phyloP scores from a whole-genome alignment of 2,888 invertebrate species.

The Drosophila picticornis region DNA sequence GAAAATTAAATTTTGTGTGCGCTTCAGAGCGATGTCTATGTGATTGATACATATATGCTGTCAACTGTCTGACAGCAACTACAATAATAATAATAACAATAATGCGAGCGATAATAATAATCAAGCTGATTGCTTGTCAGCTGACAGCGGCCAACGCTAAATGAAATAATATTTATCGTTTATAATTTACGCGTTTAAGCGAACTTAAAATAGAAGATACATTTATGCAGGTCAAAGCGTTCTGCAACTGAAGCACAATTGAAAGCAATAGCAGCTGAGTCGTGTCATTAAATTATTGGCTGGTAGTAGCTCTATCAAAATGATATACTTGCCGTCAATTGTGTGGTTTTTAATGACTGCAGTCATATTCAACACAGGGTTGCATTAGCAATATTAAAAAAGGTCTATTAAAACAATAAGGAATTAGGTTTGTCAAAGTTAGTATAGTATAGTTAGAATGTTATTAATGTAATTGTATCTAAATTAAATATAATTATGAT shows the following conservation, averaged over 20 bases:
- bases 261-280: conserved; percentile 12
- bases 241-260: conserved; percentile 19
- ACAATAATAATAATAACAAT: conserved; percentile 36
- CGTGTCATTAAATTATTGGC: conserved; percentile 17
- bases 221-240: conserved; percentile 13
- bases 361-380: background rate
- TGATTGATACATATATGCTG: conserved; percentile 51
- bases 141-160: conserved; percentile 36
- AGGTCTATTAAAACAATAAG: background rate
- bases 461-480: background rate
- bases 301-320: conserved; percentile 40
- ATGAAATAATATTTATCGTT: conserved; percentile 71
- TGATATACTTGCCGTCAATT: conserved; percentile 11
- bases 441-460: background rate
- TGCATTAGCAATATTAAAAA: background rate
- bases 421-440: background rate
- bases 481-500: background rate
- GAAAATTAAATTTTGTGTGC: conserved; percentile 52
- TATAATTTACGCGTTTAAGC: conserved; percentile 63
- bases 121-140: conserved; percentile 45
- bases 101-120: conserved; percentile 37
- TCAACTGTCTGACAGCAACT: conserved; percentile 56
- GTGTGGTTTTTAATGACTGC: background rate
- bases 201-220: background rate
- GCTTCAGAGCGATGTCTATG: conserved; percentile 32